Conservation (phyloP, 2,797 vertebrate genomes). For the Dipus sagitta region DNA sequence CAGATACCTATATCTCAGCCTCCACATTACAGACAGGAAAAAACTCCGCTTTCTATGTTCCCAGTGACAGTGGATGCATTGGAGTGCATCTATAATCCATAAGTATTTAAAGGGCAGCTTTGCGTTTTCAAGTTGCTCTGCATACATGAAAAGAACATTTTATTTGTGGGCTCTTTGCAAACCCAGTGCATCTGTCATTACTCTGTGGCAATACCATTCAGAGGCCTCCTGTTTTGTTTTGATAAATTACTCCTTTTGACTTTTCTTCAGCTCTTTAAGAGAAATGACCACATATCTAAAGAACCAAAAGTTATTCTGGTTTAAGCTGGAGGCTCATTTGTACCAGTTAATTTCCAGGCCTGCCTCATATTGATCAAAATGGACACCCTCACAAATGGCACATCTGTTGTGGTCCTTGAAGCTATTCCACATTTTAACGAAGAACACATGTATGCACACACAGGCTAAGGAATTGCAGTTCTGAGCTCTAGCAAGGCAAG, state of each 20-base stretch:
- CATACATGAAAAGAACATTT: slow-evolving; percentile 60
- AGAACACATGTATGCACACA: not conserved
- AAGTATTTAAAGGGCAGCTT: slow-evolving; percentile 65
- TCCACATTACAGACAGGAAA: slow-evolving; percentile 28
- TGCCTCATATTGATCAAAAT: slow-evolving; percentile 62
- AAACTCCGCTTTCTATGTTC: slow-evolving; percentile 1
- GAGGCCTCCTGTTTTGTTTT: slow-evolving; percentile 72
- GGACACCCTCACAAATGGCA: slow-evolving; percentile 54
- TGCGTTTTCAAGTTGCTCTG: slow-evolving; percentile 70
- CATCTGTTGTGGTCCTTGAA: slow-evolving; percentile 42
- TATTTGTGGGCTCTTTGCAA: slow-evolving; percentile 52
- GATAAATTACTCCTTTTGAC: slow-evolving; percentile 74
- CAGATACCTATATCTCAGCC: not conserved
- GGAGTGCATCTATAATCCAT: slow-evolving; percentile 63
- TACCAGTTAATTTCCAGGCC: slow-evolving; percentile 57
- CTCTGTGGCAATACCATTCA: slow-evolving; percentile 49
- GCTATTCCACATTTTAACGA: not conserved
- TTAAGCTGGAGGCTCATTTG: slow-evolving; percentile 50
- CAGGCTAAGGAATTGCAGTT: not conserved
- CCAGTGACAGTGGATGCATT: slow-evolving; percentile 39
- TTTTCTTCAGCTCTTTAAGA: slow-evolving; percentile 64
- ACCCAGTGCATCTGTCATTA: slow-evolving; percentile 70
- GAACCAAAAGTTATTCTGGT: slow-evolving; percentile 62
- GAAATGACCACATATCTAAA: slow-evolving; percentile 18
- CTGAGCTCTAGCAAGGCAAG: not conserved